These are phyloP conservation scores for Saturnia japonica DNA, from an alignment of 2,888 invertebrate species.

Conservation along the genomic window DNA sequence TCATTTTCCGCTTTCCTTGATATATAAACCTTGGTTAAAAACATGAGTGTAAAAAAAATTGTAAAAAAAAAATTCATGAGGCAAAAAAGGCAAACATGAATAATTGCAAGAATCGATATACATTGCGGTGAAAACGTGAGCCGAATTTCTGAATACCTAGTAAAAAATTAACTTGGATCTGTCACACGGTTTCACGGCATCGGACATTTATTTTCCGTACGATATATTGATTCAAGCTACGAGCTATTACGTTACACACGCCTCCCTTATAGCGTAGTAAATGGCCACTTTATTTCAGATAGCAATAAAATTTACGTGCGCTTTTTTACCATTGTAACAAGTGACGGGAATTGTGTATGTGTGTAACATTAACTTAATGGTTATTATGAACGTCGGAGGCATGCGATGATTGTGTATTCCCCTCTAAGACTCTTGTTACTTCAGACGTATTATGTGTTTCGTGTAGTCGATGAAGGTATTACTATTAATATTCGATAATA, in stretches of 20 bases:
- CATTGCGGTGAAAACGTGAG: conserved; percentile 31
- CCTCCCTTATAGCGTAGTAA: conserved; percentile 15
- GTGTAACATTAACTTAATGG: neutral
- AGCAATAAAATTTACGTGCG: conserved; percentile 12
- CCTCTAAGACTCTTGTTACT: neutral
- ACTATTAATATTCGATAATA: too few species aligned
- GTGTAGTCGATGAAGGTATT: too few species aligned
- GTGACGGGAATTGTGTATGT: neutral
- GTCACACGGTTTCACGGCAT: conserved; percentile 24
- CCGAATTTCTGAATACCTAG: conserved; percentile 26
- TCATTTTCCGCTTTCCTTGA: too few species aligned
- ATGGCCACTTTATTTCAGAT: conserved; percentile 17
- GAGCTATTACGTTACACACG: conserved; percentile 13
- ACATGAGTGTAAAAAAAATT: too few species aligned
- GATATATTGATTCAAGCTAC: conserved; percentile 25
- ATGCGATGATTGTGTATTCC: neutral
- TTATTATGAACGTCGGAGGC: neutral
- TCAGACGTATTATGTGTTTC: too few species aligned
- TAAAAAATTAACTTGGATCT: conserved; percentile 25
- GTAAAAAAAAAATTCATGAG: neutral
- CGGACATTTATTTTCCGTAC: conserved; percentile 22
- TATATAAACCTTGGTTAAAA: too few species aligned
- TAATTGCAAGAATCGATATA: conserved; percentile 22
- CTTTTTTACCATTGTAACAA: neutral
- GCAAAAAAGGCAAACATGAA: conserved; percentile 4